Evolutionary conservation across 2,113 vertebrate genomes (phyloP).

Genomic region (Capreolus pygargus): DNA sequence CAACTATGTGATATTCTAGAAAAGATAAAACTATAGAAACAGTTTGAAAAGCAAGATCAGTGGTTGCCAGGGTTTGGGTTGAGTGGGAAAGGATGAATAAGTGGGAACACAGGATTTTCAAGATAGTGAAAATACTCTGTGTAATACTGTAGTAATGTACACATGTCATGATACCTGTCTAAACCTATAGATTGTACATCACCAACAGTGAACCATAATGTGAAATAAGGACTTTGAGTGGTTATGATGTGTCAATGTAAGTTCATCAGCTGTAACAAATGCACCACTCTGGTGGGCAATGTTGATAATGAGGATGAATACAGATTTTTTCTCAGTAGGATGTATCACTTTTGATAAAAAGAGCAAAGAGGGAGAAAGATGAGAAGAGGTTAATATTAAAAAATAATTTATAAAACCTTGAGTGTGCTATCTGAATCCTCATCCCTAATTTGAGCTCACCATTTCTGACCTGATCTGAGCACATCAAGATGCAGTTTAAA

Average conservation of each 20-base stretch:
- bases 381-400: background rate
- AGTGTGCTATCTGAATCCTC: background rate
- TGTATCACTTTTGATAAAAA: background rate
- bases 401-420: background rate
- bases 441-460: background rate
- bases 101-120: background rate
- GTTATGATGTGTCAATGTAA: background rate
- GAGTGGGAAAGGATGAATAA: background rate
- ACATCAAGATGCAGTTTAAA: background rate
- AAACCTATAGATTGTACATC: background rate
- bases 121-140: background rate
- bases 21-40: background rate
- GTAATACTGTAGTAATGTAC: background rate
- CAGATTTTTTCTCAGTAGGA: background rate
- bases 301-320: background rate
- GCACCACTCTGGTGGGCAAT: background rate
- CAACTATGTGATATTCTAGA: background rate
- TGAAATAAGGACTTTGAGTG: background rate
- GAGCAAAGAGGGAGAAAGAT: background rate
- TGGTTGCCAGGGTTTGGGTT: background rate
- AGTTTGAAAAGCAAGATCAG: background rate
- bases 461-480: background rate
- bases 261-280: background rate
- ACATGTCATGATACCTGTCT: background rate
- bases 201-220: background rate